Evolutionary conservation across 1,140 invertebrate species (phyloP), one percentile per base, ranked within the genome.

Genomic region (Berghia stephanieae): DNA sequence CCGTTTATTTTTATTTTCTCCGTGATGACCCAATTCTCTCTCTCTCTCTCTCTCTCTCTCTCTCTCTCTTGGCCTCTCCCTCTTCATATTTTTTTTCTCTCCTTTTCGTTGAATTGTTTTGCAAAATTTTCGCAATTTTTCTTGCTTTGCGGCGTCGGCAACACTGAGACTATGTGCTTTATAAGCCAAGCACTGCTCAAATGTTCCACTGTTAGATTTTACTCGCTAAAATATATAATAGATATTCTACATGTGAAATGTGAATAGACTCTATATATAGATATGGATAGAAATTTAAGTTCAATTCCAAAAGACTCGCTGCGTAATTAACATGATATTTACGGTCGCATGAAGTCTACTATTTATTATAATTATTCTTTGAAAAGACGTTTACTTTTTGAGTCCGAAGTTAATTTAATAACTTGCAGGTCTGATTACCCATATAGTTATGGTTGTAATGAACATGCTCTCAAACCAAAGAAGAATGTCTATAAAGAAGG

Each of bases 121-220:
- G 24, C 8, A 27, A 34, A 27, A n/a, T 63, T 5, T 63, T 34
- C 34, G 57, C 34, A n/a, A 27, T n/a, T 63, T 34, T 24, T n/a
- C 34, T 34, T 63, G n/a, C 40, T 69, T 77, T 38, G 69, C 67
- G 24, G 18, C 36, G 27, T 70, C 66, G 27, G 27, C 24, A 36
- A 69, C 63, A 27, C 57, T 63, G n/a, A 27, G n/a, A 27, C 57
- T 63, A n/a, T 63, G n/a, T 63, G n/a, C 57, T 63, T 34, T 63
- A n/a, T 63, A n/a, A 27, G n/a, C 34, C 57, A 27, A n/a, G 24
- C 57, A 27, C 57, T 63, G n/a, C n/a, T n/a, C 34, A n/a, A 8
- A n/a, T 63, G 5, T 63, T n/a, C 34, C 6, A 6, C 57, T 10
- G n/a, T 27, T 24, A 63, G n/a, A 10, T 10, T 63, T 63, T 24